Base-by-base conservation (phyloP, 30 jellyfish, hydroid and myxozoan species). In the Hydra vulgaris region DNA sequence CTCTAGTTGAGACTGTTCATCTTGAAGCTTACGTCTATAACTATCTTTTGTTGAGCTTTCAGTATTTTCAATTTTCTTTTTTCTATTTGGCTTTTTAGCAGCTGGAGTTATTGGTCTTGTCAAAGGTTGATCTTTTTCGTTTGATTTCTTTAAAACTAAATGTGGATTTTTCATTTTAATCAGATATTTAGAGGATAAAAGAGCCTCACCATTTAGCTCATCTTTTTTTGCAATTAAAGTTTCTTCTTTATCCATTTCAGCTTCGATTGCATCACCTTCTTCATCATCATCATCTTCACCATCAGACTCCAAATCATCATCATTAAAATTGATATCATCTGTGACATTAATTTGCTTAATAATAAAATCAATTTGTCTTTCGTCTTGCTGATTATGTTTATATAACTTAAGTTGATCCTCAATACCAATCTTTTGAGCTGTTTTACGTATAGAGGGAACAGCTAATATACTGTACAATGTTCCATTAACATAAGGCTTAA, bases 231-330 rank as follows among this genome's bases (percentile, higher is more conserved):
- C 94, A 26, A 79, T 81, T n/a, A 87, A 70, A 21, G 91, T 74
- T 25, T 86, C 95, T n/a, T 84, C 96, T 76, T 87, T 92, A 76
- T 92, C 98, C 40, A 86, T 80, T 27, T 92, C 98, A 0, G 94
- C 93, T 76, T 92, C 98, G 20, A 92, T 79, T 3, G 95, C 98
- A 68, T 92, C 98, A 22, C 98, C 98, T 78, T 92, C 98, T 96
- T 92, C 98, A 74, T 86, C 98, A n/a, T 92, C 98, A 8, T 92
- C 96, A 18, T 87, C 96, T 78, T 92, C 98, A 21, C 84, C 87
- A 70, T 92, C 98, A 82, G 98, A 87, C 15, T 61, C 78, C 0
- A 95, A 87, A 76, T 87, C 95, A 54, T 92, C 98, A 16, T 77
- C 83, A 18, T n/a, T n/a, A 3, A 40, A 40, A 40, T 12, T 40